Conservation (phyloP, 2,113 vertebrate species). For the Clarias gariepinus region DNA sequence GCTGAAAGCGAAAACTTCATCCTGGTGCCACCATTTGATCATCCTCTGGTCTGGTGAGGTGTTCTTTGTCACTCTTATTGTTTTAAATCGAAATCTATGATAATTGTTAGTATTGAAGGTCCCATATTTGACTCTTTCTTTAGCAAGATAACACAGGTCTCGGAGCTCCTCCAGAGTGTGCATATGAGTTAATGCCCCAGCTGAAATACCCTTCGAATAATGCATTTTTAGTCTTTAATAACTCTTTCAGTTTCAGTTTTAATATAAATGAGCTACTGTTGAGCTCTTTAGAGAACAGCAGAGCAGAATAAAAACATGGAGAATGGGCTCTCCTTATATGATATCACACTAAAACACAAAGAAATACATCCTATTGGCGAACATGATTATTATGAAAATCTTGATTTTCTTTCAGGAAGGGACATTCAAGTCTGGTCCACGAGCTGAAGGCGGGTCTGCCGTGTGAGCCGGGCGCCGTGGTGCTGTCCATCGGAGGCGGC, state of each 20-base stretch:
- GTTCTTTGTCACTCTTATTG: background rate
- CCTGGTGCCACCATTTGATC: slow-evolving; percentile 74
- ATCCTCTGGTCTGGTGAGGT: slow-evolving; percentile 76
- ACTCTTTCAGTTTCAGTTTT: no score
- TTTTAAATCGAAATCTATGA: background rate
- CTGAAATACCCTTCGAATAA: no score
- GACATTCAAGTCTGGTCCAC: slow-evolving; percentile 69
- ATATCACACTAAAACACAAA: no score
- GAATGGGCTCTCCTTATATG: no score
- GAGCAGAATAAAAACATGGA: no score
- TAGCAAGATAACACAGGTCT: no score
- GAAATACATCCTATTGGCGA: background rate
- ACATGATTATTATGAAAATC: background rate
- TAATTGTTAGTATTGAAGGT: background rate
- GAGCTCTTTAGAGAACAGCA: no score
- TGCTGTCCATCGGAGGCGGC: slow-evolving; percentile 76
- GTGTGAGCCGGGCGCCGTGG: slow-evolving; percentile 72
- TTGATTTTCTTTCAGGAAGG: slow-evolving; percentile 65
- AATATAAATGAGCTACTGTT: no score
- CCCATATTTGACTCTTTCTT: no score
- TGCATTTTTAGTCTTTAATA: no score
- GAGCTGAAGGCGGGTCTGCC: slow-evolving; percentile 69
- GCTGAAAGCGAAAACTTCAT: slow-evolving; percentile 65
- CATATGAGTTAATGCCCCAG: no score
- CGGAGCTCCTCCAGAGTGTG: no score